phyloP scores from a whole-genome alignment of 2,797 vertebrate species.

The Neosilurus mollespiculum region DNA sequence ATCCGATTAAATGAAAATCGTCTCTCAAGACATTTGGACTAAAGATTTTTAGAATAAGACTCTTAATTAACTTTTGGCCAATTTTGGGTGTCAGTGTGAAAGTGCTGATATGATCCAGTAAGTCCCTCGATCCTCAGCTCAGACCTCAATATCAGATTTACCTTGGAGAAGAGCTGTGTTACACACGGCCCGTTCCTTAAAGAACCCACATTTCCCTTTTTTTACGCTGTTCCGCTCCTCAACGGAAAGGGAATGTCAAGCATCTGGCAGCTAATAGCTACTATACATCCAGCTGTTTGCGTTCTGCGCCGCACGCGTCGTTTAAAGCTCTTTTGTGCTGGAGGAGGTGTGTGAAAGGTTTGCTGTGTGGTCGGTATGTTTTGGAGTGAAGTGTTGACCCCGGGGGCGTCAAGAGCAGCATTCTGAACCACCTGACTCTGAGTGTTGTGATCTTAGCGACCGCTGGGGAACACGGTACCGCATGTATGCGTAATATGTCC shows the following conservation, averaged over 20 bases:
- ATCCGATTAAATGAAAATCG: neutral
- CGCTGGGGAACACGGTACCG: neutral
- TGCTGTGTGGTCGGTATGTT: conserved; percentile 57
- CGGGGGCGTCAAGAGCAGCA: conserved; percentile 61
- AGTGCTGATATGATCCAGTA: neutral
- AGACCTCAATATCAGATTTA: conserved; percentile 15
- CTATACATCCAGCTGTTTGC: conserved; percentile 64
- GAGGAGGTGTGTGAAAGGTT: conserved; percentile 62
- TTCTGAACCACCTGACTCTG: conserved; percentile 36
- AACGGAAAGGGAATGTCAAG: conserved; percentile 16
- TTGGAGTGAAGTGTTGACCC: conserved; percentile 51
- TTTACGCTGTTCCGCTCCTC: conserved; percentile 27
- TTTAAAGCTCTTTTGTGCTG: conserved; percentile 57
- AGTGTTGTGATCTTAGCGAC: conserved; percentile 4
- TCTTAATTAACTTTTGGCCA: too few species aligned
- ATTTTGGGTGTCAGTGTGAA: too few species aligned
- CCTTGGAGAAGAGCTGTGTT: conserved; percentile 23
- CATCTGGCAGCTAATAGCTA: conserved; percentile 53
- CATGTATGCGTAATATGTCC: conserved; percentile 17
- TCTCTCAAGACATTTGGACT: neutral
- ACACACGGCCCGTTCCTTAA: neutral
- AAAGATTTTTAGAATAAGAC: too few species aligned
- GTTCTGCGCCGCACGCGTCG: conserved; percentile 65
- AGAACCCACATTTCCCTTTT: conserved; percentile 16
- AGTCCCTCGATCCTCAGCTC: neutral